These are phyloP conservation scores for Himalopsyche kuldschensis DNA, from an alignment of 2,888 invertebrate genomes.

Conservation along the genomic window DNA sequence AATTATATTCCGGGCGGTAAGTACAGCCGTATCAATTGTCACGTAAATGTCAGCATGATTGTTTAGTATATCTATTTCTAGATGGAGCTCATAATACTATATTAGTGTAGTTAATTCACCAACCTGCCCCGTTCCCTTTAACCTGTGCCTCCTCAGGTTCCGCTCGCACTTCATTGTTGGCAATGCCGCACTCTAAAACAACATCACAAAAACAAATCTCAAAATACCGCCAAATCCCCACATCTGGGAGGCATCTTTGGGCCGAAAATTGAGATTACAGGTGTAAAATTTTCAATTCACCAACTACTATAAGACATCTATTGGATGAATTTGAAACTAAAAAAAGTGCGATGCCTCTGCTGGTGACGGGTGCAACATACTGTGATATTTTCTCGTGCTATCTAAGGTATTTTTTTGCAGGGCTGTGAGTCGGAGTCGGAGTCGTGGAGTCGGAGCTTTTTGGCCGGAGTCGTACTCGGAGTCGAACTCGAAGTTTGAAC, in stretches of 20 bases:
- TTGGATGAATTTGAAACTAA: not conserved
- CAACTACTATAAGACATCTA: not conserved
- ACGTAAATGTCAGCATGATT: no score
- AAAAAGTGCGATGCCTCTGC: not conserved
- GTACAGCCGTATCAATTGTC: no score
- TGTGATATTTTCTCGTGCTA: not conserved
- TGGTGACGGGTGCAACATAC: not conserved
- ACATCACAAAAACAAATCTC: conserved; percentile 2
- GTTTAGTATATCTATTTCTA: not conserved
- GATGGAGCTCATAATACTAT: not conserved
- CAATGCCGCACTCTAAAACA: conserved; percentile 57
- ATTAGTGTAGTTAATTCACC: conserved; percentile 24
- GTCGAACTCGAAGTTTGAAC: no score
- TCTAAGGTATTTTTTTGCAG: no score
- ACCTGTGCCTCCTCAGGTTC: conserved; percentile 4
- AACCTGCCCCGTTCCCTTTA: conserved; percentile 31
- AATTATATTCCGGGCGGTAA: no score
- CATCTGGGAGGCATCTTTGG: not conserved
- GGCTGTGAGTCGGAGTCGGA: no score
- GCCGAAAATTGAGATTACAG: not conserved
- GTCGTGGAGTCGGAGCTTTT: no score
- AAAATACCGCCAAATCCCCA: not conserved
- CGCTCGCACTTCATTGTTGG: conserved; percentile 52
- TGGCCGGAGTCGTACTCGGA: no score
- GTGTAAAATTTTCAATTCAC: not conserved